phyloP scores from a whole-genome alignment of 1,140 invertebrate species.

The Bombus terrestris region DNA sequence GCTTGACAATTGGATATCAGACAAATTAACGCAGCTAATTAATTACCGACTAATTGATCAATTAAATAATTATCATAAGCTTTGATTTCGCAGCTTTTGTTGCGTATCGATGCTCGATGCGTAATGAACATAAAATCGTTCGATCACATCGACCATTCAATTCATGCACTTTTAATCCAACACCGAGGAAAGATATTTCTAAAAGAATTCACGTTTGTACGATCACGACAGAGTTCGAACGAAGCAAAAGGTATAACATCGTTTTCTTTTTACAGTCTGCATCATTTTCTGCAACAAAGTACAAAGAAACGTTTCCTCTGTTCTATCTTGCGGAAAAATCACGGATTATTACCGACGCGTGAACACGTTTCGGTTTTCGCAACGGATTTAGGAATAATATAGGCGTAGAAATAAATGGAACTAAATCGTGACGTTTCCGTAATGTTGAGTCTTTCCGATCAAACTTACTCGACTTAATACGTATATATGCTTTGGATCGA shows the following conservation, averaged over 20 bases:
- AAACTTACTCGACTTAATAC: not conserved
- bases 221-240: conserved; percentile 8
- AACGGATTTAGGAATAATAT: conserved; percentile 2
- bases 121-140: not conserved
- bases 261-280: too few relatives aligned
- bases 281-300: not conserved
- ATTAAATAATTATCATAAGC: too few relatives aligned
- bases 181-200: too few relatives aligned
- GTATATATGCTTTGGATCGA: conserved; percentile 7
- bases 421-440: conserved; percentile 12
- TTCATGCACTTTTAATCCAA: not conserved
- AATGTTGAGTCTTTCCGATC: conserved; percentile 13
- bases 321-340: conserved; percentile 24
- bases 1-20: too few relatives aligned
- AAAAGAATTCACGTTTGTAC: too few relatives aligned
- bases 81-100: not conserved
- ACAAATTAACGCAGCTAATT: too few relatives aligned
- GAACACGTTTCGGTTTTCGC: not conserved
- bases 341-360: too few relatives aligned
- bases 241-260: not conserved
- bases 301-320: not conserved
- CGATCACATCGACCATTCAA: too few relatives aligned
- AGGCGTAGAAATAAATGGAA: conserved; percentile 1
- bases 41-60: too few relatives aligned
- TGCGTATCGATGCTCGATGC: not conserved